Evolutionary conservation across 2,888 invertebrate species (phyloP).

Genomic region (Chorisops tibialis): DNA sequence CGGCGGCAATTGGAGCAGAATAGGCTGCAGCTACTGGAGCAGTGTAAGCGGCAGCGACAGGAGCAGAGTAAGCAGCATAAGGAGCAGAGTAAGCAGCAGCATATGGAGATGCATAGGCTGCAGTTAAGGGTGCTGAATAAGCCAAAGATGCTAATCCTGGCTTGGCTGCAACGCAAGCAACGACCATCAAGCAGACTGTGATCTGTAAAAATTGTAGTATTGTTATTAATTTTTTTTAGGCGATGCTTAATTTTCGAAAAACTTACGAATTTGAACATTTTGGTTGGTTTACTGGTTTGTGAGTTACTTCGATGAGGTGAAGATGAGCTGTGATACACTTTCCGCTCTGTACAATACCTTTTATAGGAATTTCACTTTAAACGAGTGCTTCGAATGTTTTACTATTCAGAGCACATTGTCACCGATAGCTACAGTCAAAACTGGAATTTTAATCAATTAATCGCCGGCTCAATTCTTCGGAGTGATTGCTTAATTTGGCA

Average conservation of each 20-base stretch:
- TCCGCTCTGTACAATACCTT: neutral
- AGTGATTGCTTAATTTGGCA: constrained; percentile 1
- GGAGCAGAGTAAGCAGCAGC: constrained; percentile 55
- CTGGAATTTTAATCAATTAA: neutral
- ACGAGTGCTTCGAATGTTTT: neutral
- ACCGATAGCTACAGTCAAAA: neutral
- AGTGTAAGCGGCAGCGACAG: constrained; percentile 56
- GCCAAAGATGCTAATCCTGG: neutral
- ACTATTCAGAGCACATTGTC: neutral
- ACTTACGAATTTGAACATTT: constrained; percentile 48
- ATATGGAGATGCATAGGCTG: constrained; percentile 39
- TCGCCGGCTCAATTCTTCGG: neutral
- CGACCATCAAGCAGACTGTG: constrained; percentile 38
- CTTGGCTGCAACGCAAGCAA: constrained; percentile 29
- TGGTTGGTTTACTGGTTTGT: constrained; percentile 11
- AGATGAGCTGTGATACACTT: neutral
- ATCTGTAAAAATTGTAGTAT: constrained; percentile 44
- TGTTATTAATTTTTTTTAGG: neutral
- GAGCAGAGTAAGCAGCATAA: constrained; percentile 42
- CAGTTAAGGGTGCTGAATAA: constrained; percentile 29
- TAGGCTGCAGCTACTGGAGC: constrained; percentile 39
- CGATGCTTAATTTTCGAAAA: constrained; percentile 21
- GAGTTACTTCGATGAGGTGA: neutral
- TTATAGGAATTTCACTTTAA: neutral
- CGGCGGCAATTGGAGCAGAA: constrained; percentile 29